Percentiles rank a stretch among this genome's conserved stretches.
These are phyloP conservation scores for Taxidea taxus DNA, from an alignment of 2,113 vertebrate species.

Conservation along the genomic window DNA sequence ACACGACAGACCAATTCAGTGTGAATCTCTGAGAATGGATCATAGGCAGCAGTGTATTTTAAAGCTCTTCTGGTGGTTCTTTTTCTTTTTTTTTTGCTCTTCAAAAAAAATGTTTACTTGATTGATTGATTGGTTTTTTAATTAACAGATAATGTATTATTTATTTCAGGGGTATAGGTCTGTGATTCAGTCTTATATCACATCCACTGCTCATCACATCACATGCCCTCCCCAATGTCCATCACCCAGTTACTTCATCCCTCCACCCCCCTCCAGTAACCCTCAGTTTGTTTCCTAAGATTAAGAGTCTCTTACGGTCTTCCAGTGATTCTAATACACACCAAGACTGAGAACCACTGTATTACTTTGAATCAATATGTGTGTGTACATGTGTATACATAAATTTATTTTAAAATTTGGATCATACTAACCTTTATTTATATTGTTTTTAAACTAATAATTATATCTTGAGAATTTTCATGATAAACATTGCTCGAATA, in stretches of 20 bases:
- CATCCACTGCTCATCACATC: background rate
- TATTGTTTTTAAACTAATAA: background rate
- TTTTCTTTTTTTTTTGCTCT: background rate
- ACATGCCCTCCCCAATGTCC: background rate
- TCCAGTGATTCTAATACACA: background rate
- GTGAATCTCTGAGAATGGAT: background rate
- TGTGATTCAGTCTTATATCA: background rate
- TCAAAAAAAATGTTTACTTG: too few relatives aligned
- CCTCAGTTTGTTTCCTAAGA: background rate
- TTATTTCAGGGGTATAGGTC: background rate
- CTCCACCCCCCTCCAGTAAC: background rate
- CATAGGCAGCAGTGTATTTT: background rate
- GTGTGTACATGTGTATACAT: background rate
- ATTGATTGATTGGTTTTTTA: background rate
- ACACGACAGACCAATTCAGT: background rate
- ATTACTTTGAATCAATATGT: background rate
- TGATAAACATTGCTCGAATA: background rate
- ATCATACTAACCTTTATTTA: background rate
- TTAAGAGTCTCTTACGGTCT: background rate
- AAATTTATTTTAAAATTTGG: background rate
- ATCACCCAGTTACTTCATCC: background rate
- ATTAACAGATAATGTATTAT: background rate
- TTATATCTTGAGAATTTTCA: background rate
- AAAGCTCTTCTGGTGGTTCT: background rate
- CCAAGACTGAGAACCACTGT: background rate